phyloP scores from a whole-genome alignment of 2,888 invertebrate species.

The Belgica antarctica region DNA sequence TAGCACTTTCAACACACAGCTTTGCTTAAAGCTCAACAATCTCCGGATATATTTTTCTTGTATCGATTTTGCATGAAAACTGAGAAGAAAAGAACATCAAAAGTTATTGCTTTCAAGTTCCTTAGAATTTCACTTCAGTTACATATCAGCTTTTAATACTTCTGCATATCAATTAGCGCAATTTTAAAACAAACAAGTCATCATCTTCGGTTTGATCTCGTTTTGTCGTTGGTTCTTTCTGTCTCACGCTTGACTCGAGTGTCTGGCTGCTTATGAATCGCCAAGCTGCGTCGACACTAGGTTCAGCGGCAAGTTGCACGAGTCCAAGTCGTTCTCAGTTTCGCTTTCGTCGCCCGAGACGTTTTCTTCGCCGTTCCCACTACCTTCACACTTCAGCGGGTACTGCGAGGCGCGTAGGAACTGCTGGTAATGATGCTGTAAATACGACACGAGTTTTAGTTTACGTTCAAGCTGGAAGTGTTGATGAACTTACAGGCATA shows the following conservation, averaged over 20 bases:
- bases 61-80: too few species aligned
- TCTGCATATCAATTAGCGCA: too few species aligned
- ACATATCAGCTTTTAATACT: conserved; percentile 5
- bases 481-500: conserved; percentile 47
- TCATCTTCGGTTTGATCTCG: conserved; percentile 7
- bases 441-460: neutral
- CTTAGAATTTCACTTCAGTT: neutral
- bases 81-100: too few species aligned
- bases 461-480: neutral
- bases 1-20: neutral
- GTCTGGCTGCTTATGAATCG: conserved; percentile 35
- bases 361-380: conserved; percentile 42
- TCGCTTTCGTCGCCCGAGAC: conserved; percentile 45
- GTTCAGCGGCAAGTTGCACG: conserved; percentile 49
- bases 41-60: too few species aligned
- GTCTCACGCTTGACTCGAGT: neutral
- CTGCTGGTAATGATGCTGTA: conserved; percentile 47
- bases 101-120: conserved; percentile 41
- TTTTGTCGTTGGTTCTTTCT: neutral
- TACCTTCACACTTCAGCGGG: conserved; percentile 33
- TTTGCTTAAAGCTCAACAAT: too few species aligned
- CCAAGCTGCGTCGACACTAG: conserved; percentile 48
- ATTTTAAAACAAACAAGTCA: too few species aligned
- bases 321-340: conserved; percentile 47
- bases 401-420: conserved; percentile 48